phyloP scores from a whole-genome alignment of 2,797 vertebrate species.

The Catharus ustulatus region DNA sequence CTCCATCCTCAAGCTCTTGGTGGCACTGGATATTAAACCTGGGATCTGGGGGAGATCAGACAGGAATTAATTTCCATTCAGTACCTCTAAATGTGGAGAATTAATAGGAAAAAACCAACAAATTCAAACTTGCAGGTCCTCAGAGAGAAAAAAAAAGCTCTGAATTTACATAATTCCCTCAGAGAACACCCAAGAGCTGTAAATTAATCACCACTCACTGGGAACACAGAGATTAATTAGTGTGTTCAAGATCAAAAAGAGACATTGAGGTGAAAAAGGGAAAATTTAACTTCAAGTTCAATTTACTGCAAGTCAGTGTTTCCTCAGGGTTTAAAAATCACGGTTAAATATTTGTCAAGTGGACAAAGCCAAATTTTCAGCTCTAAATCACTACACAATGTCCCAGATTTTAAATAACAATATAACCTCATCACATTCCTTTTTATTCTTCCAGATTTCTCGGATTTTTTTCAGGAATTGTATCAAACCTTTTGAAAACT shows the following conservation, averaged over 20 bases:
- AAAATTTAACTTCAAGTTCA: background rate
- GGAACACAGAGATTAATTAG: background rate
- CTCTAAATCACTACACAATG: background rate
- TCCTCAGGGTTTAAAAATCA: background rate
- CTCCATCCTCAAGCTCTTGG: slow-evolving; percentile 74
- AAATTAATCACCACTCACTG: background rate
- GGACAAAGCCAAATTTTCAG: background rate
- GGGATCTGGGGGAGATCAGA: slow-evolving; percentile 73
- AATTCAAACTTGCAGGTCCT: background rate
- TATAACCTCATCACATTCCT: background rate
- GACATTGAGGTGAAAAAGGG: background rate
- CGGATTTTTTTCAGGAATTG: background rate
- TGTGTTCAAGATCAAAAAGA: background rate
- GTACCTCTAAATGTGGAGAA: background rate
- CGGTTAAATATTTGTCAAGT: background rate
- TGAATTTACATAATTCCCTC: background rate
- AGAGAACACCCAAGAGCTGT: background rate
- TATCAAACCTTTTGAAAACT: background rate
- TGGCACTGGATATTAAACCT: slow-evolving; percentile 73
- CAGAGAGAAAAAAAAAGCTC: background rate
- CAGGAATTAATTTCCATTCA: background rate
- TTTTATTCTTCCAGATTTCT: background rate
- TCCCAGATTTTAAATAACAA: background rate
- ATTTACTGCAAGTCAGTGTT: background rate
- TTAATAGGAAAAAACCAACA: background rate